Evolutionary conservation across 2,113 vertebrate genomes (phyloP), one percentile per base, ranked within the genome.

Genomic region (Sander lucioperca): DNA sequence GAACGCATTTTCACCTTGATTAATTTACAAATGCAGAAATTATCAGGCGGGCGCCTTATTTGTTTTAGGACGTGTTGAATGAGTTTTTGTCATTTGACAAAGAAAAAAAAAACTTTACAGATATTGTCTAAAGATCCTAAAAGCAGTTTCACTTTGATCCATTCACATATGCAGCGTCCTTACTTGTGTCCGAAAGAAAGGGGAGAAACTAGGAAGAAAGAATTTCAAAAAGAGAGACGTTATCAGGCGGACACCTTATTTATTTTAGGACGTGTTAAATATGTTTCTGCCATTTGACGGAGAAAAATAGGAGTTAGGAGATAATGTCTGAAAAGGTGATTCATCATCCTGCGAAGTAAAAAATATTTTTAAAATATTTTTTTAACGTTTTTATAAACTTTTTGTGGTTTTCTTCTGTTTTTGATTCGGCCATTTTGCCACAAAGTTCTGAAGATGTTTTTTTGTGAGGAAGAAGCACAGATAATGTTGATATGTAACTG

Each of bases 301-400:
- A 33, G 2, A 11, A 3, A 5, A 25, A 25, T 16, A 56, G 13
- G 2, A 30, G 27, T 16, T 62, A 6, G 53, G 33, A 50, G 43
- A 39, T 14, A 5, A 45, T 8, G 6, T 36, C 13, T 57, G 39
- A 30, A 12, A 71, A 47, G 13, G 9, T 39, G 50, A 83, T 65
- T 68, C 2, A 7, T 51, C 3, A 36, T 48, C 1, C 1, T 11
- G 11, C 15, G 48, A 77, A 48, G 39, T 59, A 33, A 74, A 21
- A 68, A 63, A 21, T 36, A 5, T 10, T 78, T 83, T 78, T 16
- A 15, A 30, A 33, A 45, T 47, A 19, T 68, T 51, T 56, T 65
- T 77, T 77, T 62, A 64, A 77, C n/a, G 0, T 54, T 54, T 61
- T 50, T 25, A 27, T 19, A 13, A 3, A 57, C 7, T 39, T 39